Conservation (phyloP, 2,797 vertebrate species). For the Octomys mimax region DNA sequence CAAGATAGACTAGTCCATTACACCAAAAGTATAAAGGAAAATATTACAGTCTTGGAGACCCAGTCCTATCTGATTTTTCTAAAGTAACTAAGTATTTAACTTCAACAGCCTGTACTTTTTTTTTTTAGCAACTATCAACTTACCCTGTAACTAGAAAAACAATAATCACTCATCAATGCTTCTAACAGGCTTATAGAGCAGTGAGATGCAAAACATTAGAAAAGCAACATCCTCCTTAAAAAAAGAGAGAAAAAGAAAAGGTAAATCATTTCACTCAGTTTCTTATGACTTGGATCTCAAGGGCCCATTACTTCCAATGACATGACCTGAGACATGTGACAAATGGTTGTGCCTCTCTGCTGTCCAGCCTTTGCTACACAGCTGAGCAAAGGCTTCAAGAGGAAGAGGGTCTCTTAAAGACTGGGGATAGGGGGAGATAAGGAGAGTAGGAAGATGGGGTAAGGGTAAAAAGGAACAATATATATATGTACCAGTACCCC, state of each 20-base stretch:
- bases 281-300: neutral
- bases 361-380: neutral
- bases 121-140: neutral
- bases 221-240: neutral
- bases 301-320: neutral
- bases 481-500: neutral
- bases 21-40: neutral
- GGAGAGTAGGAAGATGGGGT: neutral
- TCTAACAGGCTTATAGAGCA: neutral
- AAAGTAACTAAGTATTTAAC: conserved; percentile 25
- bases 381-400: neutral
- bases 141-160: neutral
- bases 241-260: neutral
- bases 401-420: neutral
- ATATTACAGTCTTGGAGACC: neutral
- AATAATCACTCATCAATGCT: neutral
- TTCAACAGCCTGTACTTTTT: conserved; percentile 8
- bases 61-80: neutral
- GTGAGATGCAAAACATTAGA: neutral
- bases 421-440: neutral
- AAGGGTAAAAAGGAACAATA: neutral
- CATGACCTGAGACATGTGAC: neutral
- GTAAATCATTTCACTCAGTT: neutral
- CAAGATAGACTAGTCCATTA: neutral
- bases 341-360: neutral